Evolutionary conservation across 2,888 invertebrate species (phyloP), one percentile per base, ranked within the genome.

Genomic region (Nomada ruficornis): DNA sequence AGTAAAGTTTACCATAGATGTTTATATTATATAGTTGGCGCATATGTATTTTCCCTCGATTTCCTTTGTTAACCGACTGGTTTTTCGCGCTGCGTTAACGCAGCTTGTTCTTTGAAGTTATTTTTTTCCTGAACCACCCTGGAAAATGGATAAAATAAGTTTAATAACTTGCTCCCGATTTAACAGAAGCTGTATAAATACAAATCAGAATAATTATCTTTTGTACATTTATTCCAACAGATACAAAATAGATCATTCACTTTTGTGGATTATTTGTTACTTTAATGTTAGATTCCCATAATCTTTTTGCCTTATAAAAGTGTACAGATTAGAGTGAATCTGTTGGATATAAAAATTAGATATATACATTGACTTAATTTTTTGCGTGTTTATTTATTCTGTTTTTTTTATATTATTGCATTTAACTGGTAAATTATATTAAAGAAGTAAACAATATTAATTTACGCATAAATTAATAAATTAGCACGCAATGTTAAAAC

Each of bases 101-200:
- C 83, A 90, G 88, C 82, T 91, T 92, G 83, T 90, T 91, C 86
- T 89, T 92, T 77, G 90, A 88, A 88, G 95, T 95, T 95, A 95
- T 94, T 95, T 95, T 91, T 95, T 94, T 94, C 94, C 94, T 90
- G 95, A 94, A 89, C 94, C 95, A 92, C 95, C 94, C 95, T 95
- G 94, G 73, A 93, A 80, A 89, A 81, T 73, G 82, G 62, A 80
- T 81, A 60, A 82, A 63, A 75, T 0, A 77, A 59, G 60, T 82
- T 78, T 67, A 83, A 47, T 67, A 29, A 11, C 18, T 50, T 10
- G 10, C 42, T 13, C n/a, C 10, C 20, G 11, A 15, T 50, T 29
- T 36, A 29, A 64, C 47, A 57, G 26, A 44, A 57, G 57, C 52
- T 72, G 20, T 18, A 23, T 55, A 57, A 54, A 54, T 3, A 59